Evolutionary conservation across 2,113 vertebrate species (phyloP).

Genomic region (Gasterosteus nipponicus): DNA sequence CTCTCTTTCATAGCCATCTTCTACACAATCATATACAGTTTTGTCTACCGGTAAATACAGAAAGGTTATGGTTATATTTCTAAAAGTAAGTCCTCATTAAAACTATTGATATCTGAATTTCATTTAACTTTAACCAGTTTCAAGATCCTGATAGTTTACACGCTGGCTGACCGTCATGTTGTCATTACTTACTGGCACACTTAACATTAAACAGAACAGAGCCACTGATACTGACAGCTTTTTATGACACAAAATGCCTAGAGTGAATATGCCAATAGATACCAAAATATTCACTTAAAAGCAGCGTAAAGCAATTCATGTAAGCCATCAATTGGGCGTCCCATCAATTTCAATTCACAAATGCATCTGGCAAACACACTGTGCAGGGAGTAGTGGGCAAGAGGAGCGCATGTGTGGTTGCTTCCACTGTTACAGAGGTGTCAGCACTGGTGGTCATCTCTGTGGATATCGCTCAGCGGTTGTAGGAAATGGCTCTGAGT

Average conservation of each 20-base stretch:
- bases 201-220: not conserved
- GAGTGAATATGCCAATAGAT: not conserved
- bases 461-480: slow-evolving; percentile 58
- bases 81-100: not conserved
- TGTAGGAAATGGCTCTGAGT: slow-evolving; percentile 33
- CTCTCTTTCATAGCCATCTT: not conserved
- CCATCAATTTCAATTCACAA: not conserved
- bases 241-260: not conserved
- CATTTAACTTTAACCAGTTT: not conserved
- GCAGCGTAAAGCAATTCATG: not conserved
- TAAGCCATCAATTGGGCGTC: not conserved
- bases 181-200: not conserved
- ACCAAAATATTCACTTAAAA: not conserved
- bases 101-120: not conserved
- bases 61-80: not conserved
- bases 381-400: slow-evolving; percentile 79
- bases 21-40: not conserved
- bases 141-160: not conserved
- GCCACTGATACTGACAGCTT: not conserved
- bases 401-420: slow-evolving; percentile 64
- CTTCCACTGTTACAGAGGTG: slow-evolving; percentile 51
- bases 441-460: slow-evolving; percentile 56
- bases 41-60: not conserved
- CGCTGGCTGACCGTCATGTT: not conserved
- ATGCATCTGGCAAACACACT: slow-evolving; percentile 54